Evolutionary conservation across 2,888 invertebrate genomes (phyloP).

Genomic region (Drosophila yooni): DNA sequence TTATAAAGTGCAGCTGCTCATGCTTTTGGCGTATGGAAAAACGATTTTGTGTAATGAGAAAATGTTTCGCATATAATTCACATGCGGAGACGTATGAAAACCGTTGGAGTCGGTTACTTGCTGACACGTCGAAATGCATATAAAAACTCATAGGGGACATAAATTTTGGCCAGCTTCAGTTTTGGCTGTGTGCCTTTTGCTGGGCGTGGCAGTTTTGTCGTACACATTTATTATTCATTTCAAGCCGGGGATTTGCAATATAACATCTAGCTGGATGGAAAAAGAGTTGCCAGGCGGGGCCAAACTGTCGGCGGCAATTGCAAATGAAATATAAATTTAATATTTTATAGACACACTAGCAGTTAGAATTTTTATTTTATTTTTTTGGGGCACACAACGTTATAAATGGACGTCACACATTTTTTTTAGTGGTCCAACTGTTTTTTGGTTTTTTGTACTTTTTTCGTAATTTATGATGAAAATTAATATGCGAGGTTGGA

Average conservation of each 20-base stretch:
- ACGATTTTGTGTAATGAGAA: conserved; percentile 39
- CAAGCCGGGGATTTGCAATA: conserved; percentile 37
- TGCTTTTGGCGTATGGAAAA: neutral
- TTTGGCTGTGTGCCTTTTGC: conserved; percentile 16
- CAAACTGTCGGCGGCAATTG: conserved; percentile 74
- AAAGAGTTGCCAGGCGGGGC: conserved; percentile 37
- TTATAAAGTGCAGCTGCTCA: neutral
- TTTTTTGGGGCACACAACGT: conserved; percentile 27
- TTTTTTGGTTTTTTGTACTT: conserved; percentile 18
- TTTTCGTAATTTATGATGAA: conserved; percentile 69
- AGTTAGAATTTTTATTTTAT: conserved; percentile 31
- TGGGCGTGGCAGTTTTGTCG: conserved; percentile 57
- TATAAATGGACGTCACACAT: conserved; percentile 55
- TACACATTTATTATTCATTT: conserved; percentile 71
- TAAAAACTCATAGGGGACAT: conserved; percentile 59
- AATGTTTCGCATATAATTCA: conserved; percentile 66
- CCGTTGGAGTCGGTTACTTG: conserved; percentile 59
- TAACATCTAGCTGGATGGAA: neutral
- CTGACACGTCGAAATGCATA: conserved; percentile 69
- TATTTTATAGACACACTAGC: conserved; percentile 69
- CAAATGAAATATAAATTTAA: conserved; percentile 80
- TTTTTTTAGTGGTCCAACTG: conserved; percentile 20
- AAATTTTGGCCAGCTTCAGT: conserved; percentile 58
- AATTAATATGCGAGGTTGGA: conserved; percentile 72
- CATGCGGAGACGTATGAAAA: conserved; percentile 9